phyloP scores from a whole-genome alignment of 1,140 invertebrate genomes.

The Aradophagus sp. region DNA sequence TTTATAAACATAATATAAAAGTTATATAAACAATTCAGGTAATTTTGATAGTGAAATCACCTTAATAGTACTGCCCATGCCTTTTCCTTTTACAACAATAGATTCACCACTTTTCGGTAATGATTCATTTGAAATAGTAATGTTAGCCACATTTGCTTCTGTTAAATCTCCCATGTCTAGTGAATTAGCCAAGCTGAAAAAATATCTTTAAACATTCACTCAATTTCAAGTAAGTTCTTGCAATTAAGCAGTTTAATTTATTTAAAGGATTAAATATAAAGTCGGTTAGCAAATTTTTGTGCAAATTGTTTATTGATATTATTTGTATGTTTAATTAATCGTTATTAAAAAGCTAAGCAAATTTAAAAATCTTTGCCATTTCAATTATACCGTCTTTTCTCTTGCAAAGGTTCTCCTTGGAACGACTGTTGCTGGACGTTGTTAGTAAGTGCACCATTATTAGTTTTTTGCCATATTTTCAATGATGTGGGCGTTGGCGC shows the following conservation, averaged over 20 bases:
- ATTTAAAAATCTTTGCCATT: no score
- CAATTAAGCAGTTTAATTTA: no score
- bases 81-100: slow-evolving; percentile 70
- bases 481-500: slow-evolving; percentile 76
- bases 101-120: slow-evolving; percentile 71
- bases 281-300: no score
- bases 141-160: slow-evolving; percentile 68
- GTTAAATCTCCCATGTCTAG: slow-evolving; percentile 64
- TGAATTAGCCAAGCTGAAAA: slow-evolving; percentile 62
- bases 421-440: slow-evolving; percentile 64
- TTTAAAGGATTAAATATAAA: no score
- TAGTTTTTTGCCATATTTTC: slow-evolving; percentile 69
- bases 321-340: no score
- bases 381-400: slow-evolving; percentile 63
- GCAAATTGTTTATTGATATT: no score
- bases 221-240: no score
- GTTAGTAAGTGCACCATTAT: slow-evolving; percentile 52
- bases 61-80: slow-evolving; percentile 71
- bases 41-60: no score
- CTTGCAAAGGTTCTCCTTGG: slow-evolving; percentile 64
- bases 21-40: no score
- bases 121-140: slow-evolving; percentile 73
- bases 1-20: no score
- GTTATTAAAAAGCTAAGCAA: no score
- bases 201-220: no score